Percentiles rank a stretch among this genome's conserved stretches.
phyloP scores from a whole-genome alignment of 2,797 vertebrate genomes.

The Periophthalmus magnuspinnatus region DNA sequence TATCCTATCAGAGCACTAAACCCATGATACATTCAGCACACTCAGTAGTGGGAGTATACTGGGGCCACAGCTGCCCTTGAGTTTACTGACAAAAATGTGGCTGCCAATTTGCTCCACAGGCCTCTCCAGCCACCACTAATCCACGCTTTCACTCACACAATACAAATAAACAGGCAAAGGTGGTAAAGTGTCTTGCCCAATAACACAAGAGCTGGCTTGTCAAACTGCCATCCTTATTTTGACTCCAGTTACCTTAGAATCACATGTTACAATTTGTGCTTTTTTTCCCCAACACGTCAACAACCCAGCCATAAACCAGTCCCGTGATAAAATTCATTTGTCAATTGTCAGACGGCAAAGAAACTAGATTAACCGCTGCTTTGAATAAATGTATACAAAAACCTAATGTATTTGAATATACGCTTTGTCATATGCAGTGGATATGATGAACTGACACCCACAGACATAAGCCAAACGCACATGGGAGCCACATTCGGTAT shows the following conservation, averaged over 20 bases:
- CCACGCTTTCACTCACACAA: not conserved
- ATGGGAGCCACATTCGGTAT: constrained; percentile 23
- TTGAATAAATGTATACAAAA: not conserved
- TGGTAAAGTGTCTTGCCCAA: too few relatives aligned
- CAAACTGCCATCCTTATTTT: not conserved
- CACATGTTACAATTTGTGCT: not conserved
- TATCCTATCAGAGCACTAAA: not conserved
- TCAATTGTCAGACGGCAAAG: not conserved
- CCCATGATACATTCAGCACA: not conserved
- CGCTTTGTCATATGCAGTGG: not conserved
- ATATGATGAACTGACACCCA: not conserved
- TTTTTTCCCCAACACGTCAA: not conserved
- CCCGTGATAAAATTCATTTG: not conserved
- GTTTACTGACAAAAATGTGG: not conserved
- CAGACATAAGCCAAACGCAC: not conserved
- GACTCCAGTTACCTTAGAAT: too few relatives aligned
- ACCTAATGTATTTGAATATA: not conserved
- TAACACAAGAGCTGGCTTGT: not conserved
- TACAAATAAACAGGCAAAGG: not conserved
- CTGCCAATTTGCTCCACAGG: not conserved
- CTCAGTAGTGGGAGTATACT: not conserved
- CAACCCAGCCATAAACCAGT: not conserved
- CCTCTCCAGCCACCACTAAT: not conserved
- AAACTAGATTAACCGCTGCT: not conserved
- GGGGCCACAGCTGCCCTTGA: not conserved